phyloP scores from a whole-genome alignment of 2,797 vertebrate genomes.

The Eremophila alpestris region DNA sequence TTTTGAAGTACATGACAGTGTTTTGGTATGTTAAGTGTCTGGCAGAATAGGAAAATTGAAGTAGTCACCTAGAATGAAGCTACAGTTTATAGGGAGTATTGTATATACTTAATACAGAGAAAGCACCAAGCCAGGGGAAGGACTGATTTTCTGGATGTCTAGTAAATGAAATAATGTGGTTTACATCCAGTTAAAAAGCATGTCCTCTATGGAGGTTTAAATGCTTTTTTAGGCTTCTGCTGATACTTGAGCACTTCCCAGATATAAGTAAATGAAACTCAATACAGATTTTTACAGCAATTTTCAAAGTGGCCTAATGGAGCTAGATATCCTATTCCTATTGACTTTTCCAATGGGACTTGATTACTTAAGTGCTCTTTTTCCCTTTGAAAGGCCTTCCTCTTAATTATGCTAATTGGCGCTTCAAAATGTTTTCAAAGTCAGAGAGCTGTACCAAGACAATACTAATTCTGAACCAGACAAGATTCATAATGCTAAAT shows the following conservation, averaged over 20 bases:
- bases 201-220: not conserved
- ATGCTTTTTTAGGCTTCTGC: not conserved
- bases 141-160: not conserved
- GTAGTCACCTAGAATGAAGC: not conserved
- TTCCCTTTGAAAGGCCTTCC: not conserved
- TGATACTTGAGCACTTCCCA: not conserved
- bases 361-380: constrained; percentile 7
- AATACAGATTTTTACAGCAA: not conserved
- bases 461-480: not conserved
- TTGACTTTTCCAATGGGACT: not conserved
- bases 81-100: not conserved
- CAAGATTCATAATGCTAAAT: not conserved
- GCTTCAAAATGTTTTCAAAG: not conserved
- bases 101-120: not conserved
- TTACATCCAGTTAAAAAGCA: not conserved
- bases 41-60: not conserved
- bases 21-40: not conserved
- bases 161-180: not conserved
- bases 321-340: not conserved
- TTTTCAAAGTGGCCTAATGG: not conserved
- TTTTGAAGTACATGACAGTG: not conserved
- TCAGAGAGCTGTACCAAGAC: not conserved
- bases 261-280: not conserved
- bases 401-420: constrained; percentile 8
- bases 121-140: not conserved